Evolutionary conservation across 2,797 vertebrate species (phyloP), one percentile per base, ranked within the genome.

Genomic region (Manis crassicaudata): DNA sequence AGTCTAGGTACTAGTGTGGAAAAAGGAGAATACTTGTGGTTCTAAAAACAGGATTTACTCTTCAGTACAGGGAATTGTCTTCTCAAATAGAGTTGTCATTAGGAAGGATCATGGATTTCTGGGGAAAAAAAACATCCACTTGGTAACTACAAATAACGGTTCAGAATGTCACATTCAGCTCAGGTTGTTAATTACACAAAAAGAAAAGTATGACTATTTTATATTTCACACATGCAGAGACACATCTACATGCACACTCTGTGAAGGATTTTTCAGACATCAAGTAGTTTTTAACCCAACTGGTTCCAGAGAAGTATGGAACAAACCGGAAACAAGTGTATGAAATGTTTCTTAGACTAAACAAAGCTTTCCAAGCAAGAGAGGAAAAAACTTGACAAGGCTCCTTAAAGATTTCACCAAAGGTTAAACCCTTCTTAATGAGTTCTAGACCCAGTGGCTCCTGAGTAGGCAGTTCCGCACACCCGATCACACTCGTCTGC

Each of bases 1-100:
- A 94, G 95, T 73, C n/a, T 92, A 95, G n/a, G 50, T 88, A 93
- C 65, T 67, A 93, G 63, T 96, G 62, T n/a, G 40, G 67, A 14
- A 87, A 68, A 82, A 35, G 32, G 10, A 77, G 50, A 43, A 54
- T 11, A 17, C 12, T 37, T 25, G 6, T 21, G 52, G 20, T 40
- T 37, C 63, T 90, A 37, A 35, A 43, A 35, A 21, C 16, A 65
- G 50, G 29, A 35, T 88, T 95, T 88, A 29, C 5, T 72, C 85
- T 70, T 96, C 54, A 43, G 21, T 60, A 32, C 46, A 56, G 20
- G 29, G 18, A 65, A 62, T 17, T 75, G 27, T 80, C 82, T 18
- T 13, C 25, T 62, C 20, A 40, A 63, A n/a, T 12, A 29, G 13
- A 63, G 4, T 52, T 72, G 21, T 73, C 60, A 10, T 37, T 77